A percentile compares a stretch with the other conserved stretches of the same genome.
Conservation (phyloP, 1,140 invertebrate genomes). For the Drosophila pectinifera region DNA sequence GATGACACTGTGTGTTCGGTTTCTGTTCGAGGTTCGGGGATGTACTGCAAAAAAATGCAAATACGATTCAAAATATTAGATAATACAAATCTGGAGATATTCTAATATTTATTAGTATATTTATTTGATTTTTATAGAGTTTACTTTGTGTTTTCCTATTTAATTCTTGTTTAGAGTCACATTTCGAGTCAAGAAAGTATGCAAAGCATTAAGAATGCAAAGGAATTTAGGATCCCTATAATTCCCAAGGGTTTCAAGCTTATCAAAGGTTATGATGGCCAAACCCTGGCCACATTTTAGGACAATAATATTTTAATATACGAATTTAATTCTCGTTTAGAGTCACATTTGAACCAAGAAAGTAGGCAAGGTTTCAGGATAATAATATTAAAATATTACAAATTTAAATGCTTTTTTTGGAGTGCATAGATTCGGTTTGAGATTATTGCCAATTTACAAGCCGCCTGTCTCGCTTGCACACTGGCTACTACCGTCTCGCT, state of each 20-base stretch:
- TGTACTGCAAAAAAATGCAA: constrained; percentile 17
- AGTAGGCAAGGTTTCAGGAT: too few relatives aligned
- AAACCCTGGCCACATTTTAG: too few relatives aligned
- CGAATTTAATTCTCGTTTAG: too few relatives aligned
- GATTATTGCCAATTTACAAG: constrained; percentile 73
- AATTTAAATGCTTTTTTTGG: not conserved
- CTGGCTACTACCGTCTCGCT: constrained; percentile 2
- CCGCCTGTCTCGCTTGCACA: constrained; percentile 18
- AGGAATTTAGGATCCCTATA: too few relatives aligned
- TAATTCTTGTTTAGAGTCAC: too few relatives aligned
- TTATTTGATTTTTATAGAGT: not conserved
- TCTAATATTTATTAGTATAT: not conserved
- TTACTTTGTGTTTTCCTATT: not conserved
- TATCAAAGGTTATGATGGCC: not conserved
- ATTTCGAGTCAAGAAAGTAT: too few relatives aligned
- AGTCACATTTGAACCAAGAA: too few relatives aligned
- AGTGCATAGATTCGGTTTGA: constrained; percentile 42
- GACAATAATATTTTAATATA: too few relatives aligned
- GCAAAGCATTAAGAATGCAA: too few relatives aligned
- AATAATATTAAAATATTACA: too few relatives aligned
- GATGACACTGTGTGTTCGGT: constrained; percentile 49
- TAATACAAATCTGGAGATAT: not conserved
- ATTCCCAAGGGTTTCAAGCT: not conserved
- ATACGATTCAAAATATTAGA: not conserved
- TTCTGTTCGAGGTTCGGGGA: constrained; percentile 9